A percentile compares a stretch with the other conserved stretches of the same genome.
Evolutionary conservation across 2,113 vertebrate species (phyloP).

Genomic region (Numenius arquata): DNA sequence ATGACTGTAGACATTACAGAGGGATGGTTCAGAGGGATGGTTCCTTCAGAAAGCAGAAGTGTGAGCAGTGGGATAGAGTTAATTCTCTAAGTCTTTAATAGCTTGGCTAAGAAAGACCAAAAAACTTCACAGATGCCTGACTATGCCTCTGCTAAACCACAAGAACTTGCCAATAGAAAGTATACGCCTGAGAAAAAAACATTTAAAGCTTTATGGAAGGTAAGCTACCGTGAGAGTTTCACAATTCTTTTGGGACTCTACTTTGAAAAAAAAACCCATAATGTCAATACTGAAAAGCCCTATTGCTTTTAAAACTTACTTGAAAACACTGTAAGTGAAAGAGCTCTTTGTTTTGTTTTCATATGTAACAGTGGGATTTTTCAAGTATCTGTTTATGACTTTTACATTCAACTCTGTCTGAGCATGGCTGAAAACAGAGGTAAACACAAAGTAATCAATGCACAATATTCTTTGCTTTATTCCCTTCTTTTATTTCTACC

Average conservation of each 20-base stretch:
- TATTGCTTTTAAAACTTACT: conserved; percentile 13
- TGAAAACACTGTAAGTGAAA: conserved; percentile 19
- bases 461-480: neutral
- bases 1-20: neutral
- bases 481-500: neutral
- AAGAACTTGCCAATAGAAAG: conserved; percentile 18
- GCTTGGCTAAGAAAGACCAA: neutral
- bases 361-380: conserved; percentile 13
- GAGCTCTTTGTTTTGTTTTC: conserved; percentile 40
- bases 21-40: neutral
- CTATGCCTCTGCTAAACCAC: neutral
- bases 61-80: neutral
- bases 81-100: neutral
- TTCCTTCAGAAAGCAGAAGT: neutral
- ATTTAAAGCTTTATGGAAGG: conserved; percentile 17
- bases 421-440: neutral
- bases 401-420: neutral
- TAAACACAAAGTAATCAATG: neutral
- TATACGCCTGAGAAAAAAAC: neutral
- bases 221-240: neutral
- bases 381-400: conserved; percentile 25
- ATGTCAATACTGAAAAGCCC: neutral
- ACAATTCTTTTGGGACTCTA: conserved; percentile 27
- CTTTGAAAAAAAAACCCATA: conserved; percentile 43
- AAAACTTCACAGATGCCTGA: neutral